A percentile compares a stretch with the other conserved stretches of the same genome.
These are phyloP conservation scores for Thymelicus acteon DNA, from an alignment of 2,888 invertebrate genomes.

Conservation along the genomic window DNA sequence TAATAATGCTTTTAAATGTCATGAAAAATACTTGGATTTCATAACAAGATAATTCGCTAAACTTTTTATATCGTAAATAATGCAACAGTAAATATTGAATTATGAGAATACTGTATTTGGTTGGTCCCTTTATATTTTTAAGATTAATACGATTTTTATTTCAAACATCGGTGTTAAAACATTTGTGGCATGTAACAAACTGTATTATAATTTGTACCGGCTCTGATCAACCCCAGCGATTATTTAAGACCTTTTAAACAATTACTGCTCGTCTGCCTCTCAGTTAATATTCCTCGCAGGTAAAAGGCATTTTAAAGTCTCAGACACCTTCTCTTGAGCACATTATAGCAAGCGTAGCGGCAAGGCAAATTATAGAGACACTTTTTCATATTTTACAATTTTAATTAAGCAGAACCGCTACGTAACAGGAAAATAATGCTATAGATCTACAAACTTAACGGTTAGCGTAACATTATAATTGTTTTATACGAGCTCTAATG, in stretches of 20 bases:
- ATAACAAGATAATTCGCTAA: too few species aligned
- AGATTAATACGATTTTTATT: too few species aligned
- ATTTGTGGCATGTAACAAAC: too few species aligned
- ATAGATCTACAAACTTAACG: slow-evolving; percentile 31
- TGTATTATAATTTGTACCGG: not conserved
- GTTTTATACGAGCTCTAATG: slow-evolving; percentile 19
- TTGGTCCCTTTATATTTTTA: too few species aligned
- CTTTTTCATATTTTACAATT: slow-evolving; percentile 27
- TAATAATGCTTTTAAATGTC: too few species aligned
- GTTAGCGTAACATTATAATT: slow-evolving; percentile 33
- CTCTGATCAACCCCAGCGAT: not conserved
- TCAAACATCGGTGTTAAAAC: too few species aligned
- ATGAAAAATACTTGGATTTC: too few species aligned
- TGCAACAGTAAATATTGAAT: too few species aligned
- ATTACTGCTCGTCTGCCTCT: slow-evolving; percentile 47
- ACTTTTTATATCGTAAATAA: too few species aligned
- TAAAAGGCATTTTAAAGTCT: slow-evolving; percentile 23
- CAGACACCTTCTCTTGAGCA: slow-evolving; percentile 1
- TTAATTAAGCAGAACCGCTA: slow-evolving; percentile 27
- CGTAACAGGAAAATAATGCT: slow-evolving; percentile 33
- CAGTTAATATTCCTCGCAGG: slow-evolving; percentile 31
- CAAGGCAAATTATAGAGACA: slow-evolving; percentile 26
- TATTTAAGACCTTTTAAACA: not conserved
- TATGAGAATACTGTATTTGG: too few species aligned
- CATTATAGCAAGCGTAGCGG: slow-evolving; percentile 3